Evolutionary conservation across 2,113 vertebrate species (phyloP).

Genomic region (Beaufortia kweichowensis): DNA sequence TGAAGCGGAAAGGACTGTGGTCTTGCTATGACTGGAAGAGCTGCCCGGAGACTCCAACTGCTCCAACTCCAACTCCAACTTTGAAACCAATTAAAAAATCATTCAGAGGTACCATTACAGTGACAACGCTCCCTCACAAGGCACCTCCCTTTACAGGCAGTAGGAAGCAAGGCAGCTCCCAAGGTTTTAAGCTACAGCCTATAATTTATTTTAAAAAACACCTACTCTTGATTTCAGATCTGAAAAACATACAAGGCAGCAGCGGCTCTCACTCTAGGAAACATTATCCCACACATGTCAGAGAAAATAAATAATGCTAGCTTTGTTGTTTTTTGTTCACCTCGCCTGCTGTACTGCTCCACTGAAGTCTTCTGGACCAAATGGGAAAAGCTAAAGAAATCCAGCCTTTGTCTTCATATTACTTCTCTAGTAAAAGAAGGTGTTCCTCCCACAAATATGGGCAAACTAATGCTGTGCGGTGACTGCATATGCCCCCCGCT

Average conservation of each 20-base stretch:
- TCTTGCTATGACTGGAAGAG: too few species aligned
- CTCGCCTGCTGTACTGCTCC: constrained; percentile 57
- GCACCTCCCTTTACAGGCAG: too few species aligned
- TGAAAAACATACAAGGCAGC: constrained; percentile 17
- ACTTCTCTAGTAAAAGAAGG: constrained; percentile 26
- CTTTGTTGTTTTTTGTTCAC: constrained; percentile 31
- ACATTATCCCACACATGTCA: constrained; percentile 34
- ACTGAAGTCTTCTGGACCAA: constrained; percentile 60
- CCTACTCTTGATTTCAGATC: constrained; percentile 9
- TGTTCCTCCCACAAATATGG: constrained; percentile 63
- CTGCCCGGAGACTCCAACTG: too few species aligned
- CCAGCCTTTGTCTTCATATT: constrained; percentile 49
- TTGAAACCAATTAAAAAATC: too few species aligned
- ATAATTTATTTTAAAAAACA: background rate
- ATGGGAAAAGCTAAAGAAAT: constrained; percentile 57
- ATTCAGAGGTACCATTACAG: too few species aligned
- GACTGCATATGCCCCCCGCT: constrained; percentile 38
- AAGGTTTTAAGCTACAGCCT: constrained; percentile 21
- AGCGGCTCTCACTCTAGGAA: constrained; percentile 32
- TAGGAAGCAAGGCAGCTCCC: too few species aligned
- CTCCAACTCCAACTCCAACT: too few species aligned
- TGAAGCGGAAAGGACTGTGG: too few species aligned
- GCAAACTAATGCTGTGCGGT: constrained; percentile 59
- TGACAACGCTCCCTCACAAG: background rate
- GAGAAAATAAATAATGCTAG: constrained; percentile 46